A percentile compares a stretch with the other conserved stretches of the same genome.
phyloP scores from a whole-genome alignment of 2,888 invertebrate genomes.

The Pyrrhosoma nymphula region DNA sequence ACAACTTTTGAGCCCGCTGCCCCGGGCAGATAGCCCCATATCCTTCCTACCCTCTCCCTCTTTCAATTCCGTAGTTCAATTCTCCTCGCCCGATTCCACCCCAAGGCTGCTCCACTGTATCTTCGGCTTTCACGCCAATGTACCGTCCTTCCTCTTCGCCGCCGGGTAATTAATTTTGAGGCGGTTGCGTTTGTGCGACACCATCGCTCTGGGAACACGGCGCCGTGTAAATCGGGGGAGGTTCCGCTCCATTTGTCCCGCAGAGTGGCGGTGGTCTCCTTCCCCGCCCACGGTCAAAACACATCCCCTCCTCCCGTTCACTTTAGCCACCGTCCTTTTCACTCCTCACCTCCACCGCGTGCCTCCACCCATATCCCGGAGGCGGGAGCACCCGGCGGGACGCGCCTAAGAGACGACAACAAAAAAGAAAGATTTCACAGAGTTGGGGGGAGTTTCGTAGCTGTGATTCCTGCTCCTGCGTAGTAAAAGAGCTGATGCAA shows the following conservation, averaged over 20 bases:
- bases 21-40: not conserved
- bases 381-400: not conserved
- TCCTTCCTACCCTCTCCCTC: not conserved
- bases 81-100: not conserved
- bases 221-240: not conserved
- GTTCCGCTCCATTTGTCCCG: slow-evolving; percentile 31
- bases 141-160: not conserved
- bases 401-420: not conserved
- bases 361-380: not conserved
- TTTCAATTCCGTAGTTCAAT: not conserved
- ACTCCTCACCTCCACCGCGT: not conserved
- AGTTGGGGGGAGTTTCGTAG: not conserved
- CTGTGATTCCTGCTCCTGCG: not conserved
- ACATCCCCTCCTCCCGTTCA: not conserved
- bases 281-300: not conserved
- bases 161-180: slow-evolving; percentile 24
- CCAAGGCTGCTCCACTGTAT: not conserved
- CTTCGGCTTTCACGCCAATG: not conserved
- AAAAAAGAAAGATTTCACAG: not conserved
- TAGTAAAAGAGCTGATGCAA: not conserved
- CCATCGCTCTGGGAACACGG: not conserved
- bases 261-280: not conserved
- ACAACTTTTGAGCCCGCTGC: not conserved
- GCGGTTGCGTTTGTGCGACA: slow-evolving; percentile 19
- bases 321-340: not conserved